A percentile compares a stretch with the other conserved stretches of the same genome.
These are phyloP conservation scores for Neosilurus hyrtlii DNA, from an alignment of 2,797 vertebrate genomes.

Conservation along the genomic window DNA sequence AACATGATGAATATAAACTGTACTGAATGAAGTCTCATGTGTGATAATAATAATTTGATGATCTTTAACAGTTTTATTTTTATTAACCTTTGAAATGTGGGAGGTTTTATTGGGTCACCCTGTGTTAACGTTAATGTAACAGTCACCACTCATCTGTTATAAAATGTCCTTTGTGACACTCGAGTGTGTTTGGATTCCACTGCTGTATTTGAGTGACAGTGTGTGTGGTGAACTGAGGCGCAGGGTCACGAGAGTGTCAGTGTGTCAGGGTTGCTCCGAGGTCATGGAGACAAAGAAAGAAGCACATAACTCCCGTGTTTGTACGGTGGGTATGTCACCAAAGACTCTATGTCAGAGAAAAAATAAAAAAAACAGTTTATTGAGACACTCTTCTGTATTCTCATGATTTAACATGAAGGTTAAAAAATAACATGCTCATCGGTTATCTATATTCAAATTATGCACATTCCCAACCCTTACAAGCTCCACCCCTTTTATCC, in stretches of 20 bases:
- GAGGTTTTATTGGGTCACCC: background rate
- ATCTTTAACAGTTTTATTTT: too few species aligned
- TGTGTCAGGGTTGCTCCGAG: slow-evolving; percentile 22
- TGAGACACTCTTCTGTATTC: background rate
- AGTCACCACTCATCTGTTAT: background rate
- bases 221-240: slow-evolving; percentile 9
- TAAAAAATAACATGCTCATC: background rate
- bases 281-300: slow-evolving; percentile 27
- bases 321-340: slow-evolving; percentile 15
- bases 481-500: background rate
- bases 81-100: too few species aligned
- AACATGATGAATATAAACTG: too few species aligned
- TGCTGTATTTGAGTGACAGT: background rate
- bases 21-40: too few species aligned
- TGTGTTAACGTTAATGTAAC: background rate
- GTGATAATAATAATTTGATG: too few species aligned
- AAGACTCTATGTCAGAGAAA: too few species aligned
- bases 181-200: background rate
- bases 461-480: background rate
- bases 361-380: background rate
- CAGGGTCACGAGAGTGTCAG: slow-evolving; percentile 8
- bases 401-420: background rate
- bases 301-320: background rate
- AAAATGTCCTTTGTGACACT: slow-evolving; percentile 1
- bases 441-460: background rate